Conservation (phyloP, 2,888 invertebrate genomes). For the Tipula confusa region DNA sequence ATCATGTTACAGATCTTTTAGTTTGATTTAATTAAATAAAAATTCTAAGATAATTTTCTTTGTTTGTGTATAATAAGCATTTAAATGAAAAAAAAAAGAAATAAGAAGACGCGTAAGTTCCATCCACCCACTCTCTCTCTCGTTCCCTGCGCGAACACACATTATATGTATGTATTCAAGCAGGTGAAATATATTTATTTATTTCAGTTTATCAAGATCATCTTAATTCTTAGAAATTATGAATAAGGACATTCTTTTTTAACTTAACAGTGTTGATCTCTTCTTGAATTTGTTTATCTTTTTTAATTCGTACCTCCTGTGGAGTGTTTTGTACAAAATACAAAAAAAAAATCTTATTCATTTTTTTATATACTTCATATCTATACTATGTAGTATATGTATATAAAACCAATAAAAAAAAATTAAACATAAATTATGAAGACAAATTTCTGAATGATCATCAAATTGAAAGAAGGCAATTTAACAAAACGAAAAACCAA, state of each 20-base stretch:
- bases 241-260: constrained; percentile 20
- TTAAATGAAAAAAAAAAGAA: too few relatives aligned
- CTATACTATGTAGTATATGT: too few relatives aligned
- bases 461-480: not conserved
- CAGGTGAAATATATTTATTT: constrained; percentile 3
- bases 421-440: not conserved
- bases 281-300: constrained; percentile 17
- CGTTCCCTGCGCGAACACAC: not conserved
- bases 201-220: constrained; percentile 25
- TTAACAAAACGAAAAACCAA: not conserved
- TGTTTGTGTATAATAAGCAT: not conserved
- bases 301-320: constrained; percentile 8
- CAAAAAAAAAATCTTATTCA: not conserved
- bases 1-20: not conserved
- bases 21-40: constrained; percentile 12
- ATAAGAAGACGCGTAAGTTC: not conserved
- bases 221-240: constrained; percentile 14
- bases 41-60: not conserved
- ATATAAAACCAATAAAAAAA: not conserved
- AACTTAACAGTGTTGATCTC: not conserved
- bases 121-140: not conserved
- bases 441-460: constrained; percentile 20
- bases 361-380: not conserved
- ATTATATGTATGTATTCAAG: not conserved
- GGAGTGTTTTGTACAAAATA: not conserved